Evolutionary conservation across 2,888 invertebrate genomes (phyloP), one percentile per base, ranked within the genome.

Genomic region (Dendrolimus pini): DNA sequence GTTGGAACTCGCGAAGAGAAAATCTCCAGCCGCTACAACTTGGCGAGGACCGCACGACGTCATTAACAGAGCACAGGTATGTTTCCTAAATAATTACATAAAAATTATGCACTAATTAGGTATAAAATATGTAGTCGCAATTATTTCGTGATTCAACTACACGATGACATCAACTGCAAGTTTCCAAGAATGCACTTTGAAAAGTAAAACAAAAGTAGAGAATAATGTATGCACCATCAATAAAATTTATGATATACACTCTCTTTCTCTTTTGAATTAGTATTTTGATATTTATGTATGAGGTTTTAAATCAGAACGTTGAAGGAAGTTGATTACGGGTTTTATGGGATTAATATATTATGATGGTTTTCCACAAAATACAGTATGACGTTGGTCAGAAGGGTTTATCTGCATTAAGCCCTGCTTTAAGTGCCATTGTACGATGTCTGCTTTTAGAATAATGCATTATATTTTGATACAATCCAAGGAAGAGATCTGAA

Each of bases 1-100:
- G 55, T 80, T 95, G 68, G 94, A 95, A 71, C 74, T 89, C 54
- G 90, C 89, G 54, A 95, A 95, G 78, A 89, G 94, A 64, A 92
- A 93, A 71, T 86, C 92, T 59, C 90, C 89, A 53, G 88, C 85
- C 41, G 89, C 91, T 41, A 83, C 89, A n/a, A 89, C 91, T 54
- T 91, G 90, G 94, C 73, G 92, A 87, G 81, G 92, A 91, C 74
- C 92, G 75, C 72, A 91, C 85, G 82, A 91, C 71, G 91, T 91
- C 76, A 89, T 91, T 78, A 90, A 85, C 65, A 86, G 91, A 89
- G 91, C 91, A 77, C 91, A 91, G 91, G 91, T 91, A 66, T 72
- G 78, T 58, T 14, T 14, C 30, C 3, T 30, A 30, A 3, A 30
- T 3, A 30, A 30, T 30, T 30, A 3, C 3, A 30, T 30, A 30